These are phyloP conservation scores for Mimas tiliae DNA, from an alignment of 2,888 invertebrate species.

Conservation along the genomic window DNA sequence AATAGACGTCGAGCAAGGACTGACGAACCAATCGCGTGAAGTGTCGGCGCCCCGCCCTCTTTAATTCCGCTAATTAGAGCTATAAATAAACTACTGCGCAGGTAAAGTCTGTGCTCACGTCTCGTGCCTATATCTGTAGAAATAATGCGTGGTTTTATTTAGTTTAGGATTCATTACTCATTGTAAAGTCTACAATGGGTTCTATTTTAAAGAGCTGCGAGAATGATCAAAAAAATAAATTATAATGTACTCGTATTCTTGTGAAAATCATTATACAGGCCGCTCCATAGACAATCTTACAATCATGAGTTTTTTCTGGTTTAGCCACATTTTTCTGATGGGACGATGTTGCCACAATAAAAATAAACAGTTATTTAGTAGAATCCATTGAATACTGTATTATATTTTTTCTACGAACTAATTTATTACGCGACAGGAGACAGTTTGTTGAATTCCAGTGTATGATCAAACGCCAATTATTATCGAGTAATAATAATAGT, in stretches of 20 bases:
- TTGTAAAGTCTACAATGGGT: conserved; percentile 4
- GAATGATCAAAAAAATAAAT: neutral
- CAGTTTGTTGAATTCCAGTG: neutral
- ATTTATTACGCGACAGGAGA: conserved; percentile 4
- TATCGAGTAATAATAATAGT: neutral
- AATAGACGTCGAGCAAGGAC: too few species aligned
- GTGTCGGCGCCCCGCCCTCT: too few species aligned
- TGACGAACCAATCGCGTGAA: too few species aligned
- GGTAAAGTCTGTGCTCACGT: too few species aligned
- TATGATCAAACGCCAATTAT: neutral
- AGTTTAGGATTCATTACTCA: neutral
- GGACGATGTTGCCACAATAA: neutral
- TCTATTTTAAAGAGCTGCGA: neutral
- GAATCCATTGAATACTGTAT: neutral
- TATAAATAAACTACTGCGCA: too few species aligned
- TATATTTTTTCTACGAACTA: neutral
- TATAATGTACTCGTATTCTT: neutral
- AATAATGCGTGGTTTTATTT: neutral
- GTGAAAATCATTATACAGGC: neutral
- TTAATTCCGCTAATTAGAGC: too few species aligned
- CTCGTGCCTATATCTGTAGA: neutral
- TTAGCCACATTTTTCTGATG: too few species aligned
- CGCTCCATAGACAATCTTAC: too few species aligned
- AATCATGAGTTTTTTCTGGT: too few species aligned
- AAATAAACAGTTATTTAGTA: neutral